Base-by-base conservation (phyloP, 2,797 vertebrate species). In the Miichthys miiuy region DNA sequence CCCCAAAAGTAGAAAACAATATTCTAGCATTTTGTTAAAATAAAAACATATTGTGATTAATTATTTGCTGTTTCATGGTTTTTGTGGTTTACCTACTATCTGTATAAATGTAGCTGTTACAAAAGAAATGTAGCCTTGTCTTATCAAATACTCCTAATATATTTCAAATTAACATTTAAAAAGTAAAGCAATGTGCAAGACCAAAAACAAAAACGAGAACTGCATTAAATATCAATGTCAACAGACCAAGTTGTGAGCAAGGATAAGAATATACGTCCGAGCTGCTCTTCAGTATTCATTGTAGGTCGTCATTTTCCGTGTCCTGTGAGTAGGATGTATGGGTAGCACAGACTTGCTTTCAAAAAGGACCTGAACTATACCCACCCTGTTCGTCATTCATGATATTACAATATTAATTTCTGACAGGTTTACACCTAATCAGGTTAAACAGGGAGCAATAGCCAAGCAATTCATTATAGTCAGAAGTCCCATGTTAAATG, bases 381-480 rank as follows among this genome's bases (percentile, higher is more conserved):
- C 75, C 58, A 76, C 75, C 88, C 86, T 52, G 68, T 91, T 87
- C 79, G 78, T 92, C 88, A 95, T 88, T 83, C 82, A 81, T 72
- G 83, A 91, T 72, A 90, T 89, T 80, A 83, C 91, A 94, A 88
- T 78, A 86, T 82, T 93, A 86, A 86, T 89, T 83, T 89, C 82
- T 88, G 93, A 94, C 85, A 91, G 91, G 83, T 95, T 94, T 95
- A 94, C 86, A 86, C 76, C 77, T 52, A 69, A 83, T 71, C 80
- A 83, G 30, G 85, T 91, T 92, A 94, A 94, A 92, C 68, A 42
- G 71, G 85, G 91, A 93, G 92, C 91, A 95, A 93, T 91, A 82
- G 94, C 91, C 62, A 63, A 81, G 84, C 88, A 83, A 94, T 95
- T 88, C 84, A 95, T 96, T 94, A 95, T 25, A 18, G 77, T 69